Evolutionary conservation across 1,140 invertebrate species (phyloP), one percentile per base, ranked within the genome.

Genomic region (Cydia strobilella): DNA sequence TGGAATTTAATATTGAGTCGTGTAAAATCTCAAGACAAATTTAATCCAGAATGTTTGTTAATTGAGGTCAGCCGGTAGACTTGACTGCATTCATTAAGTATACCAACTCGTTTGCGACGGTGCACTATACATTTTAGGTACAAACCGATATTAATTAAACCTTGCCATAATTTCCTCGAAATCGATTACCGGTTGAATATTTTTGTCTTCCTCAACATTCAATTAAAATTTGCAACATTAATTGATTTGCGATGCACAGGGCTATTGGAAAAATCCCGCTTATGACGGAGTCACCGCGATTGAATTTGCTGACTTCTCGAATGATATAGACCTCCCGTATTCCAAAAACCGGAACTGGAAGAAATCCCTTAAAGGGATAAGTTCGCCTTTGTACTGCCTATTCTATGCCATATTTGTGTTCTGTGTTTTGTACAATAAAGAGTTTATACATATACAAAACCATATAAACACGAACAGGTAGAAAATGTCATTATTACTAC

Each of bases 41-140:
- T 86, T 86, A 90, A 89, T 86, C 87, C 81, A 74, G 82, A 86
- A 87, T 90, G 81, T 88, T 85, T 88, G 86, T 87, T 87, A 86
- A 90, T 90, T 89, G 86, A 90, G 88, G 88, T 80, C 88, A 88
- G 81, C 87, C 77, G 86, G 81, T 86, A 79, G 83, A 83, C 82
- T 82, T 87, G 79, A 78, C 76, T 84, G 85, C 82, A 88, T 88
- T 87, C 76, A 88, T 87, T 84, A n/a, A n/a, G n/a, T 31, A 84
- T 81, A 59, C 7, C 54, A 77, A 77, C 76, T 76, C 79, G 77
- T 78, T 75, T 20, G 54, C 54, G 18, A 23, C 54, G 18, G 54
- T 59, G 54, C 18, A 59, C 54, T 59, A 59, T 23, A 59, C 23
- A 51, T 15, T 51, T n/a, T 51, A n/a, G n/a, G n/a, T n/a, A 51